These are phyloP conservation scores for Furcula furcula DNA, from an alignment of 2,888 invertebrate genomes.

Conservation along the genomic window DNA sequence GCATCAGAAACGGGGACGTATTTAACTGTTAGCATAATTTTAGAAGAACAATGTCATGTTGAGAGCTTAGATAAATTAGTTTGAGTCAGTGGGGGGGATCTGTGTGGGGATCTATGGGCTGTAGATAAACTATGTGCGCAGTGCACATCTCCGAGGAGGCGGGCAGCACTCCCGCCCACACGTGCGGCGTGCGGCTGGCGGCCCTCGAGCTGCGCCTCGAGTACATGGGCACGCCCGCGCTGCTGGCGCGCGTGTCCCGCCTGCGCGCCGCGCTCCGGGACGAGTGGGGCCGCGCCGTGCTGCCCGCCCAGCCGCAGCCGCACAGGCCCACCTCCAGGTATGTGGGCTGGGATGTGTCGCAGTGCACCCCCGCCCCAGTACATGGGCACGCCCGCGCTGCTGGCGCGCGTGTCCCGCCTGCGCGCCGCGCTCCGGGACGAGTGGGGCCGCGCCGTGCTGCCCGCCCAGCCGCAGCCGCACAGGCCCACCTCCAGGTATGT, in stretches of 20 bases:
- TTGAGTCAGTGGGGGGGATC: too few relatives aligned
- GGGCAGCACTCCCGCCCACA: slow-evolving; percentile 94
- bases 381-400: slow-evolving; percentile 98
- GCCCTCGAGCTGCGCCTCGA: slow-evolving; percentile 95
- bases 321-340: slow-evolving; percentile 34
- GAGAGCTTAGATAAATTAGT: too few relatives aligned
- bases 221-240: slow-evolving; percentile 98
- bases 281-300: slow-evolving; percentile 84
- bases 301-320: slow-evolving; percentile 17
- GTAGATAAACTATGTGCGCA: too few relatives aligned
- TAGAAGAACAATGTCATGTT: too few relatives aligned
- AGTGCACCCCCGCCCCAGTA: slow-evolving; percentile 96
- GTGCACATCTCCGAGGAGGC: slow-evolving; percentile 95
- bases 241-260: slow-evolving; percentile 94
- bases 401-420: slow-evolving; percentile 93
- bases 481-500: slow-evolving; percentile 30
- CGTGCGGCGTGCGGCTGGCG: slow-evolving; percentile 89
- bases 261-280: slow-evolving; percentile 91
- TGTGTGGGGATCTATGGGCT: too few relatives aligned
- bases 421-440: slow-evolving; percentile 92
- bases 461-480: slow-evolving; percentile 20
- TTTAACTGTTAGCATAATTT: too few relatives aligned
- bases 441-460: slow-evolving; percentile 77
- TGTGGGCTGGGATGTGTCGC: slow-evolving; percentile 90
- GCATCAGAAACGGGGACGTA: too few relatives aligned